These are phyloP conservation scores for Pseudococcus jackbeardsleyi DNA, from an alignment of 2,888 invertebrate genomes.

Conservation along the genomic window DNA sequence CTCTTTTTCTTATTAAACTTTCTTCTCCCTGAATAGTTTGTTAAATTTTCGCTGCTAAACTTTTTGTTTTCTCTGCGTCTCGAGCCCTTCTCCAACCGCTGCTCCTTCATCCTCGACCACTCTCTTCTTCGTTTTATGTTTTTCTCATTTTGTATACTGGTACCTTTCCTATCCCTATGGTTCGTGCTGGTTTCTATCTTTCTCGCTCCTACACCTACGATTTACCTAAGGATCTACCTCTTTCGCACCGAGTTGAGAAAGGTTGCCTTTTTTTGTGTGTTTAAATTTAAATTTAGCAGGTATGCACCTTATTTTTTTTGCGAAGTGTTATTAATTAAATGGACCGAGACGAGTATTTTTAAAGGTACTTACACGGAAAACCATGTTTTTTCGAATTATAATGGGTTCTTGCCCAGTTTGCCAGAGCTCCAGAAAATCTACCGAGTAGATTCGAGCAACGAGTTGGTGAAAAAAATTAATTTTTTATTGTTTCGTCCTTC, in stretches of 20 bases:
- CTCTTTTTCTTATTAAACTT: slow-evolving; percentile 58
- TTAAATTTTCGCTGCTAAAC: slow-evolving; percentile 43
- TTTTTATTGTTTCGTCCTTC: background rate
- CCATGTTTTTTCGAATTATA: background rate
- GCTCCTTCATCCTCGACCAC: background rate
- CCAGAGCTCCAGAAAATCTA: background rate
- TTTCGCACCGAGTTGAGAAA: background rate
- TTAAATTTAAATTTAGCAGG: background rate
- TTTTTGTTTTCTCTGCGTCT: slow-evolving; percentile 31
- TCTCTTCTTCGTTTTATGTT: slow-evolving; percentile 1
- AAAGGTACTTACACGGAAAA: background rate
- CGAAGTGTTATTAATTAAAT: slow-evolving; percentile 5
- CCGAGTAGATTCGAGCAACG: background rate
- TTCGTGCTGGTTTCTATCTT: background rate
- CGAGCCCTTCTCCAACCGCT: background rate
- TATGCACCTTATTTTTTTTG: background rate
- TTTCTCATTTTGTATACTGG: background rate
- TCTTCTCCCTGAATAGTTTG: slow-evolving; percentile 50
- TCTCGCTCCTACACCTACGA: background rate
- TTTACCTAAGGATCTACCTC: background rate
- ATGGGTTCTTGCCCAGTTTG: background rate
- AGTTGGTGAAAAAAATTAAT: background rate
- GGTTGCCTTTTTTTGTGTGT: background rate
- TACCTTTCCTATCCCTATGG: background rate
- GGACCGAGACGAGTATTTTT: slow-evolving; percentile 6